Percentiles rank a stretch among this genome's conserved stretches.
Evolutionary conservation across 2,797 vertebrate species (phyloP).

Genomic region (Sternotherus odoratus): DNA sequence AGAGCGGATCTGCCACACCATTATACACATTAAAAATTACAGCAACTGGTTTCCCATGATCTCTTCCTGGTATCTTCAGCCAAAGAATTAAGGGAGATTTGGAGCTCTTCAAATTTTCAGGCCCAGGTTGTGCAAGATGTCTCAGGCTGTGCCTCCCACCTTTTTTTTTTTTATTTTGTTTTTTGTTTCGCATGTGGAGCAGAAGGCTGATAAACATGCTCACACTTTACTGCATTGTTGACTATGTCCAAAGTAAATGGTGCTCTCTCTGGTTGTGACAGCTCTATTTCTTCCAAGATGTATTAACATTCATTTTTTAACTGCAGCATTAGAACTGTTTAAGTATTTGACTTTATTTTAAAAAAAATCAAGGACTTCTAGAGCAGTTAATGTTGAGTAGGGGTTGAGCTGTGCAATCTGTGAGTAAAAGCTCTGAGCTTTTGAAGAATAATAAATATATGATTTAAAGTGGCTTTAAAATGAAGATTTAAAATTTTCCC

Average conservation of each 20-base stretch:
- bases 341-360: not conserved
- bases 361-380: not conserved
- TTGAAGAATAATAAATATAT: not conserved
- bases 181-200: no score
- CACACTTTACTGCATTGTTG: no score
- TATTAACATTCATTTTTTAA: not conserved
- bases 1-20: no score
- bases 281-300: not conserved
- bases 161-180: no score
- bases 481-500: not conserved
- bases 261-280: not conserved
- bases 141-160: no score
- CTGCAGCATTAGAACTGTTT: not conserved
- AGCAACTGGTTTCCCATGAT: not conserved
- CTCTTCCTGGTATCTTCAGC: not conserved
- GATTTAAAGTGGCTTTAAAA: not conserved
- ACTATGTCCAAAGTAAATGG: constrained; percentile 17
- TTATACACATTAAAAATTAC: not conserved
- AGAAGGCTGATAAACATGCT: no score
- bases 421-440: not conserved
- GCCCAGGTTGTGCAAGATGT: not conserved
- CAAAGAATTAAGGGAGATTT: not conserved
- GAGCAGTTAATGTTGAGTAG: not conserved
- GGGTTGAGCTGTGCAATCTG: not conserved
- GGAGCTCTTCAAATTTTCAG: not conserved